A percentile compares a stretch with the other conserved stretches of the same genome.
phyloP scores from a whole-genome alignment of 2,888 invertebrate genomes.

The Oxystoma pomonae region DNA sequence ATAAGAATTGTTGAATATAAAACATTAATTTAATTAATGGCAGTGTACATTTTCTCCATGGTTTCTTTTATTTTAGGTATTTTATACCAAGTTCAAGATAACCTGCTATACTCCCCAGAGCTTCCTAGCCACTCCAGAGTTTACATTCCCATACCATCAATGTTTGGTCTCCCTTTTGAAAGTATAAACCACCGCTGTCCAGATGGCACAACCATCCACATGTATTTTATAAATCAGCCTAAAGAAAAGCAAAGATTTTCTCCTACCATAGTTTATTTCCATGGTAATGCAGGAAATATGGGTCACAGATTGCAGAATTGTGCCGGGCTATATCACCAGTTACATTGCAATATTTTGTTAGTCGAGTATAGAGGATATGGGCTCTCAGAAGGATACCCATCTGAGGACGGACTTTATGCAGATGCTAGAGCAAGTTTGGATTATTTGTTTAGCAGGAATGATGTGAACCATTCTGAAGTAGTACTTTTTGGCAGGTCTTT shows the following conservation, averaged over 20 bases:
- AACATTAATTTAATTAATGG: background rate
- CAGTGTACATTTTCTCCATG: background rate
- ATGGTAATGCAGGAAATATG: constrained; percentile 97
- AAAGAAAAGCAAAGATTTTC: constrained; percentile 62
- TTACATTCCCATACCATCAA: constrained; percentile 82
- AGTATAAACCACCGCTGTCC: constrained; percentile 70
- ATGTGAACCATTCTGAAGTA: constrained; percentile 80
- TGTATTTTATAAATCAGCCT: constrained; percentile 76
- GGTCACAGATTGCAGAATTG: constrained; percentile 84
- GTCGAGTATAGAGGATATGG: constrained; percentile 97
- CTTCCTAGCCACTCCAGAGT: constrained; percentile 84
- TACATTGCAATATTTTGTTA: constrained; percentile 83
- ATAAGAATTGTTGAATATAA: background rate
- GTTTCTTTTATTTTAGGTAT: constrained; percentile 56
- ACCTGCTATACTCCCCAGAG: constrained; percentile 84
- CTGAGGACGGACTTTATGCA: constrained; percentile 79
- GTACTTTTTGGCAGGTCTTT: constrained; percentile 87
- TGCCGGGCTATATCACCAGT: constrained; percentile 75
- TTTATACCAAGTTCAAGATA: constrained; percentile 82
- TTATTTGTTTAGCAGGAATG: constrained; percentile 74
- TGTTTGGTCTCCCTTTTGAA: constrained; percentile 83
- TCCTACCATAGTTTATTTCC: constrained; percentile 86
- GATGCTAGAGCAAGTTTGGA: constrained; percentile 88
- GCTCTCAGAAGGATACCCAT: constrained; percentile 81
- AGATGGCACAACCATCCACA: constrained; percentile 75